A percentile compares a stretch with the other conserved stretches of the same genome.
These are phyloP conservation scores for Charaxes varanes DNA, from an alignment of 1,140 invertebrate genomes.

Conservation along the genomic window DNA sequence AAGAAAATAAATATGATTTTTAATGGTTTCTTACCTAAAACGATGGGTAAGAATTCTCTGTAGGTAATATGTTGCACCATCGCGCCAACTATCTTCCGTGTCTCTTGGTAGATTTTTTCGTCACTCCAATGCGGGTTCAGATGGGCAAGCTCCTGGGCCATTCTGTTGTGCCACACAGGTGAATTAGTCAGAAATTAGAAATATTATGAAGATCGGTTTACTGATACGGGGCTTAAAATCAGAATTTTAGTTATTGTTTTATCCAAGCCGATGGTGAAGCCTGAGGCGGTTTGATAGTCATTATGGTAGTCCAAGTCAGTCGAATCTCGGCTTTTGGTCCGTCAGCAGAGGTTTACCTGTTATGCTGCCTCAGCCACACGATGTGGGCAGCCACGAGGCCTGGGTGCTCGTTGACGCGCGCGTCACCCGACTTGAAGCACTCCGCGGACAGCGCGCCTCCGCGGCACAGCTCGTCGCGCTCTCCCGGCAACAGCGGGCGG, in stretches of 20 bases:
- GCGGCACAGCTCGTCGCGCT: constrained; percentile 77
- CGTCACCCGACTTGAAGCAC: constrained; percentile 86
- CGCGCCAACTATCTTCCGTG: constrained; percentile 86
- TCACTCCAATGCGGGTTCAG: constrained; percentile 92
- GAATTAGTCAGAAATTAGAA: too few species aligned
- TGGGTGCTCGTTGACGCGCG: constrained; percentile 88
- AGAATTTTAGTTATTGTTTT: not conserved
- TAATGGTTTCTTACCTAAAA: constrained; percentile 77
- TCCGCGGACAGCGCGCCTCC: constrained; percentile 79
- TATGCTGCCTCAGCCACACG: constrained; percentile 92
- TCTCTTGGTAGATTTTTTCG: constrained; percentile 91
- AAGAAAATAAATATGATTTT: constrained; percentile 1
- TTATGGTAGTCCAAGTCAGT: too few species aligned
- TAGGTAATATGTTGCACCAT: constrained; percentile 92
- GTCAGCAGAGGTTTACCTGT: constrained; percentile 77
- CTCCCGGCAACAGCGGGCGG: constrained; percentile 71
- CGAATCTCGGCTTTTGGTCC: too few species aligned
- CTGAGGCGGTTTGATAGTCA: too few species aligned
- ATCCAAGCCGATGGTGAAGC: too few species aligned
- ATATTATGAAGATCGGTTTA: too few species aligned
- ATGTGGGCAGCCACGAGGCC: constrained; percentile 91
- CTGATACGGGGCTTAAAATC: too few species aligned
- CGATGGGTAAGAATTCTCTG: constrained; percentile 89
- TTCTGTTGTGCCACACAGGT: too few species aligned
- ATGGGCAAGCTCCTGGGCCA: constrained; percentile 83